Evolutionary conservation across 2,797 vertebrate genomes (phyloP), one percentile per base, ranked within the genome.

Genomic region (Enteromius mattozi): DNA sequence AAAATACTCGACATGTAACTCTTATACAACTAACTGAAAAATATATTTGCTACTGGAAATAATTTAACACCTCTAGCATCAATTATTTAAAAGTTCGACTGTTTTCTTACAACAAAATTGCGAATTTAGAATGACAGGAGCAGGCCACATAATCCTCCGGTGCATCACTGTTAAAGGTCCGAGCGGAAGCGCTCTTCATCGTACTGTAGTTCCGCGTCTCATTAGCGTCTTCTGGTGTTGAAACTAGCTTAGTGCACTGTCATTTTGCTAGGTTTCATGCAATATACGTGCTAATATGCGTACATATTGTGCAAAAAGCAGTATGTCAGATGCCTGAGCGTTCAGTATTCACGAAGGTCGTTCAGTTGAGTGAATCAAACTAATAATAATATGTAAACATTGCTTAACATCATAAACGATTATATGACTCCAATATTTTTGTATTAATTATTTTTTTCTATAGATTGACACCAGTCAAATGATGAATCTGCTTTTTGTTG

Each of bases 161-260:
- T 78, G 82, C 74, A 47, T 33, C 82, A 13, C 74, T 33, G 2
- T 59, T 56, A 69, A 68, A 68, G 8, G 49, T 69, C 81, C 82
- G 82, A 75, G 24, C 17, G 49, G 49, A 78, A 2, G 6, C 74
- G 21, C 12, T 3, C n/a, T 54, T 17, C 19, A 1, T 6, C 6
- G 10, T 17, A 78, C 74, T 69, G n/a, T 59, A 83, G 82, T 83
- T 83, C 82, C 74, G 82, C 27, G 2, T 47, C 27, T 17, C 2
- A 12, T 10, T 42, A 42, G 40, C 40, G 8, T 42, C 40, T 42
- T 12, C 40, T 9, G 9, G 40, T 9, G 37, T 27, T 7, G 1
- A n/a, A 66, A 56, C 47, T 6, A 14, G 27, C 9, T 10, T 51
- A 19, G 35, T 2, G n/a, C 47, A 35, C 10, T 35, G 3, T 3